A percentile compares a stretch with the other conserved stretches of the same genome.
phyloP scores from a whole-genome alignment of 2,888 invertebrate genomes.

The Spilarctia lutea region DNA sequence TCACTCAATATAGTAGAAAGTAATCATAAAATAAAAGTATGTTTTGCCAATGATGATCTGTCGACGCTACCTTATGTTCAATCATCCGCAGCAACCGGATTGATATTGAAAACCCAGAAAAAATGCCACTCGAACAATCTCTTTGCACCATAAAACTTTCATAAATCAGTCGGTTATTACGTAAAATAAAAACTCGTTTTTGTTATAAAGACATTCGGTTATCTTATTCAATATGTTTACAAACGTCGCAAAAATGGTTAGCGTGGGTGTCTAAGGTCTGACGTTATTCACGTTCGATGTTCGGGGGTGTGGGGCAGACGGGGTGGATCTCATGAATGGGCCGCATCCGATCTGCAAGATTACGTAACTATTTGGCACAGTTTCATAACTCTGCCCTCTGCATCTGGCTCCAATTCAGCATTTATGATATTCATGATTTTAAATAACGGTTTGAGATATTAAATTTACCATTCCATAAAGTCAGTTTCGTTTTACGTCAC shows the following conservation, averaged over 20 bases:
- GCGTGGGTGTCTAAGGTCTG: constrained; percentile 28
- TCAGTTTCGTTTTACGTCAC: constrained; percentile 10
- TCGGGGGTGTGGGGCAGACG: constrained; percentile 29
- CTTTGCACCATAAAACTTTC: constrained; percentile 23
- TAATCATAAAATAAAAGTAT: not conserved
- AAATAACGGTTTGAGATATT: not conserved
- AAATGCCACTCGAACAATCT: constrained; percentile 6
- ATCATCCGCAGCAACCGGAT: not conserved
- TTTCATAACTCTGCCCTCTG: constrained; percentile 48
- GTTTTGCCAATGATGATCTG: not conserved
- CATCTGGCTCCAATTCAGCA: constrained; percentile 14
- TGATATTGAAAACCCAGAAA: not conserved
- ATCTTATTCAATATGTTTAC: constrained; percentile 42
- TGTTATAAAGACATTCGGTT: constrained; percentile 33
- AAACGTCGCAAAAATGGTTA: constrained; percentile 33
- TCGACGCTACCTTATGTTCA: not conserved
- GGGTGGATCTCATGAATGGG: constrained; percentile 65
- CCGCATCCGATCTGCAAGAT: constrained; percentile 77
- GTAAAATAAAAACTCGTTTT: constrained; percentile 31
- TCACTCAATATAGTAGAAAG: not conserved
- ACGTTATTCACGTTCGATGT: constrained; percentile 16
- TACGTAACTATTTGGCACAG: constrained; percentile 74
- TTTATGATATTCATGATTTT: constrained; percentile 9
- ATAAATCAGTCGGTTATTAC: constrained; percentile 23
- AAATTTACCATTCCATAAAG: not conserved